These are phyloP conservation scores for Cossypha caffra DNA, from an alignment of 2,797 vertebrate species.

Conservation along the genomic window DNA sequence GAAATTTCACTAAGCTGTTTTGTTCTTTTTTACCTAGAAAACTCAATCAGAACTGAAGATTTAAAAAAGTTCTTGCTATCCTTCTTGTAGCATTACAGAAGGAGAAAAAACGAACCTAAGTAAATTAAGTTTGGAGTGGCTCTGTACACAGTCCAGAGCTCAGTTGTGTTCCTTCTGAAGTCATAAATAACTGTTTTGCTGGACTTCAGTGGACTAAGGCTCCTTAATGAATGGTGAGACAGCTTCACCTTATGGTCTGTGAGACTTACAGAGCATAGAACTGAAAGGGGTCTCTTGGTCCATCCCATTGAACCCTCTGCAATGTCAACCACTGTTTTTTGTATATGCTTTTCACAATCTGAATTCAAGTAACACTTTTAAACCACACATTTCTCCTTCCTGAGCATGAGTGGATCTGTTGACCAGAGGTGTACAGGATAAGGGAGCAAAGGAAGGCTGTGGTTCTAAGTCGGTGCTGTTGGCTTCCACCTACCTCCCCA, in stretches of 20 bases:
- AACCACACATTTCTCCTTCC: not conserved
- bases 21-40: not conserved
- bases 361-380: not conserved
- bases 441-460: not conserved
- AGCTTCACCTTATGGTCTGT: not conserved
- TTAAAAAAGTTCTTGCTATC: not conserved
- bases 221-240: not conserved
- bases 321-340: not conserved
- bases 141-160: not conserved
- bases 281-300: not conserved
- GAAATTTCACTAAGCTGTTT: not conserved
- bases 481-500: not conserved
- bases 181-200: not conserved
- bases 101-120: not conserved
- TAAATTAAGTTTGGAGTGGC: not conserved
- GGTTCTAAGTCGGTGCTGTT: not conserved
- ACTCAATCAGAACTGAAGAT: not conserved
- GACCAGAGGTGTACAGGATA: not conserved
- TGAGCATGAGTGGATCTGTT: not conserved
- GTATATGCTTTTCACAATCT: not conserved
- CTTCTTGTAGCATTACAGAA: not conserved
- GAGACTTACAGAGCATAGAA: not conserved
- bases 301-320: not conserved
- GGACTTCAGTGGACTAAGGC: not conserved
- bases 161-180: not conserved